A percentile compares a stretch with the other conserved stretches of the same genome.
phyloP scores from a whole-genome alignment of 2,113 vertebrate species.

The Vulpes ferrilata region DNA sequence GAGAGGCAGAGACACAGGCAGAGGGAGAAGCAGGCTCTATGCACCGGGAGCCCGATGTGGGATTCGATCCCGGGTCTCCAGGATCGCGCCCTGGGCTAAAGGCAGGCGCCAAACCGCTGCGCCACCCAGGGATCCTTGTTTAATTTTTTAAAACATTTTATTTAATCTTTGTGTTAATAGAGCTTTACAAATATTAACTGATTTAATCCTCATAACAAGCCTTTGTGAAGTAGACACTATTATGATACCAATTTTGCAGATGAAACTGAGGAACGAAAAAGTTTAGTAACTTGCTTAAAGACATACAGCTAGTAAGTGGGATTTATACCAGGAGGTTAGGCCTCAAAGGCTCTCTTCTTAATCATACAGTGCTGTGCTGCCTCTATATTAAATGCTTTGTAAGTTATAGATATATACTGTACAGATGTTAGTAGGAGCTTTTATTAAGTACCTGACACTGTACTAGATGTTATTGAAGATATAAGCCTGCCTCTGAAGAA shows the following conservation, averaged over 20 bases:
- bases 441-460: constrained; percentile 40
- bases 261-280: constrained; percentile 34
- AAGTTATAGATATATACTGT: background rate
- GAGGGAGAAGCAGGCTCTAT: too few relatives aligned
- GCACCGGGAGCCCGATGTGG: too few relatives aligned
- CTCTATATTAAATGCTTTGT: constrained; percentile 33
- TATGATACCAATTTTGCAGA: constrained; percentile 40
- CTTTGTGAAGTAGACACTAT: background rate
- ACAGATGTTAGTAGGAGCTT: background rate
- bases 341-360: constrained; percentile 52
- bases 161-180: constrained; percentile 36
- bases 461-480: constrained; percentile 46
- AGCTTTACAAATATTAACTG: constrained; percentile 56
- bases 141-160: constrained; percentile 22
- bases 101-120: too few relatives aligned
- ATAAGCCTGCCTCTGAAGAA: constrained; percentile 12
- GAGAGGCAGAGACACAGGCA: too few relatives aligned
- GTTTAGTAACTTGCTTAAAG: constrained; percentile 15
- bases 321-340: background rate
- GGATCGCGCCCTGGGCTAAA: too few relatives aligned
- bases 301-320: background rate
- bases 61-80: too few relatives aligned
- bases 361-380: background rate
- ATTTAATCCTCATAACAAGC: constrained; percentile 47
- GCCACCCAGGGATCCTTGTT: background rate